Conservation (phyloP, 2,888 invertebrate genomes). For the Trypoxylon attenuatum region DNA sequence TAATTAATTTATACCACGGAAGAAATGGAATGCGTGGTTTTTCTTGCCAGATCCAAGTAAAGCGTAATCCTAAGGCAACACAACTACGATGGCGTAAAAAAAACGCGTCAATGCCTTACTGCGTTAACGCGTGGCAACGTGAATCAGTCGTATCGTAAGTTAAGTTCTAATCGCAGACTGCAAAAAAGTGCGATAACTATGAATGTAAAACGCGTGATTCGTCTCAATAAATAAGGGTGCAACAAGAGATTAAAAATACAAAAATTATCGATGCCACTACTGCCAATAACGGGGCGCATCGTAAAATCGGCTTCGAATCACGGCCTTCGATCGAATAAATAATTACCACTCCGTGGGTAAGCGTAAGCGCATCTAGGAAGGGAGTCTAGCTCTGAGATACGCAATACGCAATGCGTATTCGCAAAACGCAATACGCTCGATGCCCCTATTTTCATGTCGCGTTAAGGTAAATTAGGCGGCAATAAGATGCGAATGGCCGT, state of each 20-base stretch:
- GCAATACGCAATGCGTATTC: too few relatives aligned
- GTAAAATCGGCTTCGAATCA: background rate
- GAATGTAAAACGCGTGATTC: constrained; percentile 56
- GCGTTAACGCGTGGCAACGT: too few relatives aligned
- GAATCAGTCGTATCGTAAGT: too few relatives aligned
- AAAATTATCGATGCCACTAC: constrained; percentile 35
- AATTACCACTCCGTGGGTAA: background rate
- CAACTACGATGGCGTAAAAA: constrained; percentile 66
- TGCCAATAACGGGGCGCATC: background rate
- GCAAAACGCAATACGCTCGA: too few relatives aligned
- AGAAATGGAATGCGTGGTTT: constrained; percentile 71
- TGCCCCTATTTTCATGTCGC: too few relatives aligned
- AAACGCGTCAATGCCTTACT: too few relatives aligned
- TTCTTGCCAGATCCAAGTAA: constrained; percentile 67
- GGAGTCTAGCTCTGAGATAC: too few relatives aligned
- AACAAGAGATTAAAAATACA: constrained; percentile 65
- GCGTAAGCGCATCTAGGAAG: too few relatives aligned
- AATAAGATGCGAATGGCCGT: too few relatives aligned
- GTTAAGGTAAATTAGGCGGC: too few relatives aligned
- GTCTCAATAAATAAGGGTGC: constrained; percentile 74
- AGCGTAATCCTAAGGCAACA: constrained; percentile 68
- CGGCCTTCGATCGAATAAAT: background rate
- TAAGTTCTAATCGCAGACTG: too few relatives aligned
- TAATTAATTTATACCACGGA: constrained; percentile 70
- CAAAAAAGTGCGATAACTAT: constrained; percentile 66